Base-by-base conservation (phyloP, 1,140 invertebrate genomes). In the Antheraea mylitta region DNA sequence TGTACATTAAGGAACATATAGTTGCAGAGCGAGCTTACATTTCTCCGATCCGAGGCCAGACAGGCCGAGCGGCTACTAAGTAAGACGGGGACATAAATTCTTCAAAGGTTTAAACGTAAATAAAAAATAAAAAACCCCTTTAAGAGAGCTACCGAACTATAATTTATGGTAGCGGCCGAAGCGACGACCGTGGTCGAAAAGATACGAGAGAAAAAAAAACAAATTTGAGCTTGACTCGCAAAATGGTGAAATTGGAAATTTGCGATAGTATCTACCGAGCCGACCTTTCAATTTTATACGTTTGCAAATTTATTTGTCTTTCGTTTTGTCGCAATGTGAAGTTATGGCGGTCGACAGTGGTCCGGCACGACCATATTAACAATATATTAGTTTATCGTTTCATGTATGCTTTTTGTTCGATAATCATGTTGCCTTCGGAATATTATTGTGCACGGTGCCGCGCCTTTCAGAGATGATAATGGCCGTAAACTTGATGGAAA, bases 191-290 rank as follows among this genome's bases (percentile, higher is more conserved):
- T 53, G 45, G 45, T 82, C 83, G 82, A 64, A 64, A 64, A 42
- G 63, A 64, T 71, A 81, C 77, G 76, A 80, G 84, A 87, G 82
- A 85, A 88, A 79, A 77, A 80, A 80, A 81, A 80, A 77, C 65
- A 67, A 67, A 59, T 64, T 38, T 38, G 77, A 80, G 81, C 82
- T 80, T 73, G 60, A 74, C 71, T 74, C 80, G 86, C 86, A 86
- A 89, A 90, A 89, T 82, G 89, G 87, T 90, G 86, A 91, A 91
- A 91, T 91, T 91, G 85, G 87, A 86, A 91, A 91, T 91, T 90
- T 74, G 82, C 82, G 87, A 91, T 91, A 90, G 79, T 81, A 91
- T 91, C 89, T 79, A 71, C 74, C 73, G 67, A 69, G 81, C 80
- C 86, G 85, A 81, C 87, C 85, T 87, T 91, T 89, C 86, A 84